Percentiles rank a stretch among this genome's conserved stretches.
These are phyloP conservation scores for Ametastegia equiseti DNA, from an alignment of 2,888 invertebrate species.

Conservation along the genomic window DNA sequence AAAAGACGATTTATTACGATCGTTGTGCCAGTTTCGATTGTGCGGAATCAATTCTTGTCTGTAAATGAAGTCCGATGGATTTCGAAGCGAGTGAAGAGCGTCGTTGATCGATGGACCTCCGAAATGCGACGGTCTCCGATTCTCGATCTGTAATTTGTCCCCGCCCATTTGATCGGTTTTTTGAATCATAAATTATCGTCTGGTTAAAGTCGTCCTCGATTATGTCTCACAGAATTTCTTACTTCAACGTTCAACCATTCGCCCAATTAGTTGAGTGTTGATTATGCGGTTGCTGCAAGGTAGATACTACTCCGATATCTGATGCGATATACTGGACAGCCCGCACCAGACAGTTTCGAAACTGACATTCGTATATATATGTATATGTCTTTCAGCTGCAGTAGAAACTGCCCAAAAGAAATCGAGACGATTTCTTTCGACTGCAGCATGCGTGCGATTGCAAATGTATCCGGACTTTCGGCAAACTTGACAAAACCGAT, in stretches of 20 bases:
- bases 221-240: conserved; percentile 6
- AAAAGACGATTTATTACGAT: neutral
- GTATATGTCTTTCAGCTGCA: neutral
- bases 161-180: neutral
- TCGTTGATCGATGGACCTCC: conserved; percentile 23
- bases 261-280: conserved; percentile 36
- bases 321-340: neutral
- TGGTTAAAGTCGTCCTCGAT: neutral
- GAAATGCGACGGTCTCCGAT: neutral
- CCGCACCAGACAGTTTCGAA: too few relatives aligned
- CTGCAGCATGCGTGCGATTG: neutral
- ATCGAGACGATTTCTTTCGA: neutral
- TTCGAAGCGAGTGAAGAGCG: neutral
- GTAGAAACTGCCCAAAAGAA: neutral
- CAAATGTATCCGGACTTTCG: neutral
- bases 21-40: neutral
- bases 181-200: neutral
- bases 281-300: too few relatives aligned
- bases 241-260: conserved; percentile 2
- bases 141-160: conserved; percentile 15
- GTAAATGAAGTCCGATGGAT: neutral
- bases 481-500: neutral
- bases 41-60: too few relatives aligned
- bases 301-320: too few relatives aligned
- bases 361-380: too few relatives aligned